Conservation (phyloP, 2,888 invertebrate genomes). For the Acronicta aceris region DNA sequence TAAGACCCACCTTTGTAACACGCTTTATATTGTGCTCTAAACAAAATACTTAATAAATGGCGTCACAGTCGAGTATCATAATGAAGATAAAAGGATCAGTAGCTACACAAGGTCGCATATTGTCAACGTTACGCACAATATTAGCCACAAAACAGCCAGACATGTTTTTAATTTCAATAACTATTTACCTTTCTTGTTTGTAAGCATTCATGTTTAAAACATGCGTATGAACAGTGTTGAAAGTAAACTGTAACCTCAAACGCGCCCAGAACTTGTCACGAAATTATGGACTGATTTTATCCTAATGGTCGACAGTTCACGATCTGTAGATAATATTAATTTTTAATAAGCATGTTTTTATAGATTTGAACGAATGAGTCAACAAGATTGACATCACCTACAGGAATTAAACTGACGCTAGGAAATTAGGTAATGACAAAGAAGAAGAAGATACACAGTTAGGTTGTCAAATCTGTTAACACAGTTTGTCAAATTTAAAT, state of each 20-base stretch:
- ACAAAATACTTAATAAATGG: slow-evolving; percentile 67
- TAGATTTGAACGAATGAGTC: slow-evolving; percentile 23
- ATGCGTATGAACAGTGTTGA: slow-evolving; percentile 56
- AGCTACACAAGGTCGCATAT: slow-evolving; percentile 67
- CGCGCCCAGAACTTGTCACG: slow-evolving; percentile 66
- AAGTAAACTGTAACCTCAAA: slow-evolving; percentile 62
- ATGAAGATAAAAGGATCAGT: slow-evolving; percentile 73
- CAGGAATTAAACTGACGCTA: slow-evolving; percentile 5
- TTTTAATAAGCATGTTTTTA: slow-evolving; percentile 53
- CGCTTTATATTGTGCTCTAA: slow-evolving; percentile 48
- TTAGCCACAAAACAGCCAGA: slow-evolving; percentile 48
- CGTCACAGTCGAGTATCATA: slow-evolving; percentile 64
- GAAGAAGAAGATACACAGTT: background rate
- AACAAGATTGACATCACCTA: slow-evolving; percentile 19
- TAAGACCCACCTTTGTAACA: slow-evolving; percentile 57
- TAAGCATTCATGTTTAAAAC: slow-evolving; percentile 59
- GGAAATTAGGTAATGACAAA: background rate
- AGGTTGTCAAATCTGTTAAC: slow-evolving; percentile 20
- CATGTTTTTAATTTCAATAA: slow-evolving; percentile 66
- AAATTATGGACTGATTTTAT: slow-evolving; percentile 61
- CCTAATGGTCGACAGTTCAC: slow-evolving; percentile 55
- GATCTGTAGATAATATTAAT: slow-evolving; percentile 54
- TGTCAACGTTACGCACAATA: slow-evolving; percentile 65
- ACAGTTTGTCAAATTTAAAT: slow-evolving; percentile 31
- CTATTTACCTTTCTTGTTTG: slow-evolving; percentile 56